A percentile compares a stretch with the other conserved stretches of the same genome.
These are phyloP conservation scores for Typhlichthys eigenmanni DNA, from an alignment of 2,797 vertebrate species.

Conservation along the genomic window DNA sequence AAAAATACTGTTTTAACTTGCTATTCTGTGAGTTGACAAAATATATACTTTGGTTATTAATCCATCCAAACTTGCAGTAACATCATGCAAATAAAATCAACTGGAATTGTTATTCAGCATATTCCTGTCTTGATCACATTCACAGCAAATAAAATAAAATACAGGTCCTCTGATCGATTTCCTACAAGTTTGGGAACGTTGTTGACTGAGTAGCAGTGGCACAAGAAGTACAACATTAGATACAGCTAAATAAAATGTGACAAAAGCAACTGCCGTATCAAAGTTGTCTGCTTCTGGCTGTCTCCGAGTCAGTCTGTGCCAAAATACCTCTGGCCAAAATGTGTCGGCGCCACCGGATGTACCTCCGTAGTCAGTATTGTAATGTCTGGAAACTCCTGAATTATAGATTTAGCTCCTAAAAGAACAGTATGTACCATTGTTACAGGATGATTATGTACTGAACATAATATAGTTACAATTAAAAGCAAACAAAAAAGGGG, in stretches of 20 bases:
- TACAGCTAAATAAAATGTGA: conserved; percentile 48
- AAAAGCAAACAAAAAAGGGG: too few relatives aligned
- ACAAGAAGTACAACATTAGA: conserved; percentile 52
- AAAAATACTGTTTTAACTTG: conserved; percentile 35
- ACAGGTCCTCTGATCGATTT: conserved; percentile 15
- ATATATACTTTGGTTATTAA: conserved; percentile 67
- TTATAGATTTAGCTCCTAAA: conserved; percentile 94
- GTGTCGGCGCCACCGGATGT: conserved; percentile 92
- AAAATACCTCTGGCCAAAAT: conserved; percentile 97
- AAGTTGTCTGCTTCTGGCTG: conserved; percentile 41
- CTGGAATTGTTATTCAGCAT: conserved; percentile 35
- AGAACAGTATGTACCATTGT: conserved; percentile 13
- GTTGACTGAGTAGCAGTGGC: conserved; percentile 38
- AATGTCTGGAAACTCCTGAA: conserved; percentile 98
- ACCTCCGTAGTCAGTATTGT: conserved; percentile 97
- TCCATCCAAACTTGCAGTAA: conserved; percentile 35
- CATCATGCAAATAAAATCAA: conserved; percentile 71
- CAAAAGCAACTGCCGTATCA: conserved; percentile 25
- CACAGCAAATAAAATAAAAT: conserved; percentile 51
- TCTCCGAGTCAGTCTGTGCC: conserved; percentile 84
- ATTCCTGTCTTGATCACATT: conserved; percentile 23
- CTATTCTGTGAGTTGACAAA: conserved; percentile 62
- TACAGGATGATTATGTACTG: not conserved
- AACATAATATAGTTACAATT: not conserved
- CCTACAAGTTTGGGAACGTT: conserved; percentile 26